Conservation (phyloP, 2,113 vertebrate genomes). For the Triplophysa rosa region DNA sequence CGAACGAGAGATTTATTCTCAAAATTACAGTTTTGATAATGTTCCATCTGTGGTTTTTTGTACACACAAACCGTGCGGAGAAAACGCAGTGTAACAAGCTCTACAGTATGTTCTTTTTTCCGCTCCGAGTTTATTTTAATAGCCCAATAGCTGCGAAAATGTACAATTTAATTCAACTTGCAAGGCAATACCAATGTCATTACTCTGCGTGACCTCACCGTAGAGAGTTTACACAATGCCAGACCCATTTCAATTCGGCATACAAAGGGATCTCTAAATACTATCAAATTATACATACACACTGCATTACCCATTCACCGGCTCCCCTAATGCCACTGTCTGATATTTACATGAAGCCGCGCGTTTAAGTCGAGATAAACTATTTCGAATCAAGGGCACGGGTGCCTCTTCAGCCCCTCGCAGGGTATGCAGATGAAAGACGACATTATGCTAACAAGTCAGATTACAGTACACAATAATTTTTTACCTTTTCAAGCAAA, state of each 20-base stretch:
- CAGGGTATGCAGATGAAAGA: constrained; percentile 71
- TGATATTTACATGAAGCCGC: constrained; percentile 76
- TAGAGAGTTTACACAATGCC: constrained; percentile 69
- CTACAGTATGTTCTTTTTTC: constrained; percentile 45
- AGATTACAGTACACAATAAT: constrained; percentile 85
- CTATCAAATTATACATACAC: constrained; percentile 74
- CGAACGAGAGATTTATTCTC: constrained; percentile 16
- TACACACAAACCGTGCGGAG: constrained; percentile 21
- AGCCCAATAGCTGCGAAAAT: constrained; percentile 58
- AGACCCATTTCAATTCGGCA: constrained; percentile 65
- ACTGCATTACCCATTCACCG: constrained; percentile 69
- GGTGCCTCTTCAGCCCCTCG: constrained; percentile 72
- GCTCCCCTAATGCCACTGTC: constrained; percentile 75
- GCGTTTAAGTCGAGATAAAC: constrained; percentile 75
- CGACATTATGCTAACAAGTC: constrained; percentile 82
- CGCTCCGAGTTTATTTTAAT: constrained; percentile 57
- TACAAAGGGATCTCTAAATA: constrained; percentile 72
- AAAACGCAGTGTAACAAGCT: constrained; percentile 21
- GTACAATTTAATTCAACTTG: constrained; percentile 69
- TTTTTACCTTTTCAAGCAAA: constrained; percentile 82
- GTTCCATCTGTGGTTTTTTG: constrained; percentile 1
- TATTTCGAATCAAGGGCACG: constrained; percentile 71
- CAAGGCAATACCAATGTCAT: constrained; percentile 68
- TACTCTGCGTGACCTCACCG: constrained; percentile 72
- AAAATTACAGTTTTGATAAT: constrained; percentile 37